Evolutionary conservation across 2,888 invertebrate genomes (phyloP), one percentile per base, ranked within the genome.

Genomic region (Xylocampa areola): DNA sequence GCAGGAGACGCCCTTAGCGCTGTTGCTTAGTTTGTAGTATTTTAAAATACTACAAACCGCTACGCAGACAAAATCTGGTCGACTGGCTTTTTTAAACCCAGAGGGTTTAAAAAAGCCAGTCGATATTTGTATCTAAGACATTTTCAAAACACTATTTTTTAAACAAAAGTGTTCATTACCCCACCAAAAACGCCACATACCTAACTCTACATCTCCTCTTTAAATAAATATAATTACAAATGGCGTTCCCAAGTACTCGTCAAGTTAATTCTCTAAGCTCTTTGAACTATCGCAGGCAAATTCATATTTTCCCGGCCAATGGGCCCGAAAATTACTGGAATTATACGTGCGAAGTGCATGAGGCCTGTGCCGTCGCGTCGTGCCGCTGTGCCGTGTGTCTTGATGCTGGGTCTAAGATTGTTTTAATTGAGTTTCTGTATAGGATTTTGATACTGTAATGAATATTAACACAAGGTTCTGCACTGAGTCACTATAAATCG

Each of bases 271-370:
- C 82, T 68, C 76, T 84, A 84, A 87, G 80, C 87, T 81, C 84
- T 86, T 85, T 88, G 87, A 86, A 84, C 85, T 84, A 84, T 82
- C 76, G 78, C 70, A 77, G 70, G 73, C 80, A 79, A 79, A 82
- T 83, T 86, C 85, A 85, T 84, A 88, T 88, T 88, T 90, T 88
- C 84, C 81, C 82, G 79, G 81, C 68, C 89, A 86, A 79, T 87
- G 89, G 78, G 68, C 84, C 73, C 50, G 89, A 89, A 89, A 89
- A 89, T 87, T 86, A 85, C 83, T 68, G 69, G 77, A 84, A 81
- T 86, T 86, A 84, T 79, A 83, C 83, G 82, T 82, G 84, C 78
- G 80, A 79, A 77, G 59, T 78, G 84, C 76, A 73, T 16, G 55
- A 39, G 48, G 39, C 23, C 32, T 10, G 7, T 11, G 4, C 44